Evolutionary conservation across 2,797 vertebrate species (phyloP), one percentile per base, ranked within the genome.

Genomic region (Acrossocheilus wenchowensis): DNA sequence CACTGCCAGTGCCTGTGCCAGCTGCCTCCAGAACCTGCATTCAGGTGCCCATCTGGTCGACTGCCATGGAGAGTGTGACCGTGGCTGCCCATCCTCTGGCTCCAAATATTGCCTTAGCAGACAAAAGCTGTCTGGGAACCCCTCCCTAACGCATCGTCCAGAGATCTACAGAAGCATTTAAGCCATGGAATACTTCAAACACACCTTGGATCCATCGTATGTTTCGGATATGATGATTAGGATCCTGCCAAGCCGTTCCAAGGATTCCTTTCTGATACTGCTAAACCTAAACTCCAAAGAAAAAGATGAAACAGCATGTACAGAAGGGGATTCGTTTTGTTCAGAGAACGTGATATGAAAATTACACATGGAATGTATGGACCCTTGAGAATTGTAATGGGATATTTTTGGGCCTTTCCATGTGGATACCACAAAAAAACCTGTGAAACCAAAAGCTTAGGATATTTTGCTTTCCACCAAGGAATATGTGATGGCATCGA

Each of bases 1-100:
- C 30, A 82, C 66, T 92, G 91, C 89, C 92, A 91, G 86, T 90
- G 90, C 89, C 92, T 88, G 90, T 91, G 91, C 90, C 91, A 89
- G 89, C 86, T 17, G 60, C 89, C 87, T 88, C 86, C 91, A 82
- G 83, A 72, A 69, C 85, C 75, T 72, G 84, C 87, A 50, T 85
- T 90, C 84, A 89, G 87, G 90, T 78, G 81, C 88, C 90, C 86
- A 89, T 86, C 87, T 87, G 90, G 92, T 92, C 87, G 87, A 91
- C 92, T 77, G 87, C 91, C 90, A 88, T 88, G 91, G 91, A 91
- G 91, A 89, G 87, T 71, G 57, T 78, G 89, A 91, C 89, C 36
- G 36, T 84, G 86, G 90, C 86, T 87, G 50, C 69, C 82, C 85
- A 43, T 88, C 83, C 86, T 71, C 77, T 80, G n/a, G 71, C 82